Conservation (phyloP, 2,888 invertebrate species). For the Leistus spinibarbis region DNA sequence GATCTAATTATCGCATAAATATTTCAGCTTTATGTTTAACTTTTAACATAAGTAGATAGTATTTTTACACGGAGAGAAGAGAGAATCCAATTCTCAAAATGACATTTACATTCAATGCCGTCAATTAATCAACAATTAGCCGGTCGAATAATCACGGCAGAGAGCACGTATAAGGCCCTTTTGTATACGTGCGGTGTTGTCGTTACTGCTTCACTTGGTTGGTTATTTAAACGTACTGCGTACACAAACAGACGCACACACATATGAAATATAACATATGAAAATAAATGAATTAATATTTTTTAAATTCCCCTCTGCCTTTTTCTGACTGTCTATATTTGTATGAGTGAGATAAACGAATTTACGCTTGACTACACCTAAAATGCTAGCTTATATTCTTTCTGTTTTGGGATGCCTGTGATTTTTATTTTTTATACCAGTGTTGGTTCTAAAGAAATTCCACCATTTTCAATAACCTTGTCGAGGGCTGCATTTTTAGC, state of each 20-base stretch:
- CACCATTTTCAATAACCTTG: too few species aligned
- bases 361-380: background rate
- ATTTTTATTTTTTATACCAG: too few species aligned
- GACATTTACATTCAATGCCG: conserved; percentile 50
- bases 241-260: background rate
- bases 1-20: too few species aligned
- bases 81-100: conserved; percentile 10
- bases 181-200: background rate
- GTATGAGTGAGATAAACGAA: background rate
- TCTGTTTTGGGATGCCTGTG: too few species aligned
- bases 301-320: background rate
- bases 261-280: background rate
- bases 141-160: conserved; percentile 43
- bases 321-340: background rate
- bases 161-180: background rate
- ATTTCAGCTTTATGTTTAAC: too few species aligned
- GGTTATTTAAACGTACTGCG: background rate
- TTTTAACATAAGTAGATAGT: too few species aligned
- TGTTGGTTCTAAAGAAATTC: background rate
- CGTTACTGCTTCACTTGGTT: background rate
- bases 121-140: conserved; percentile 53
- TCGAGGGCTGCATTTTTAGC: too few species aligned
- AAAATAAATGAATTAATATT: background rate
- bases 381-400: too few species aligned
- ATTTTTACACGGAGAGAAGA: too few species aligned